Base-by-base conservation (phyloP, 2,888 invertebrate genomes). In the Mythimna albipuncta region DNA sequence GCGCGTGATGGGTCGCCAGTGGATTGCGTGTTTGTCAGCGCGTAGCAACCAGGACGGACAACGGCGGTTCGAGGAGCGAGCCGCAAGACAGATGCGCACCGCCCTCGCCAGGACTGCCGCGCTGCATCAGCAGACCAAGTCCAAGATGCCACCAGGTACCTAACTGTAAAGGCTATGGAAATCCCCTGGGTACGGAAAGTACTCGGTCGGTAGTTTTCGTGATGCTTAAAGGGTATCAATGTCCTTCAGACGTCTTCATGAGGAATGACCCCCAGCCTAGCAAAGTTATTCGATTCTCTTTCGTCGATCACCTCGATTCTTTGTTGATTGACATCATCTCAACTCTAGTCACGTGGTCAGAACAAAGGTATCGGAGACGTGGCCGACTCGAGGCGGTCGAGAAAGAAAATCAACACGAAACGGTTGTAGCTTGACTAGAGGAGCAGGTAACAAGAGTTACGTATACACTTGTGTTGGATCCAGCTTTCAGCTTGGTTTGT, bases 41-140 rank as follows among this genome's bases (percentile, higher is more conserved):
- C 97, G 98, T 83, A 98, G 98, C 89, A 99, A 99, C 94, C 98
- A 99, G 92, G 98, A 99, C 92, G 98, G 98, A 87, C 99, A 98
- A 92, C 95, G 99, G 7, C 97, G 98, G 75, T 98, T 97, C 89
- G 98, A 99, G 92, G 98, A 98, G 94, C 97, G 97, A 81, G 97
- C 98, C 0, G 97, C 98, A 83, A 95, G 97, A 66, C 97, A 97
- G 91, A 98, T 98, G 97, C 95, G 97, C 19, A 91, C 96, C 7
- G 93, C 97, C 26, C 94, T 98, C 75, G 97, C 97, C 0, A 95
- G 97, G 70, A 94, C 94, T 3, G 90, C 89, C 64, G 89, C 89
- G 9, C 19, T 83, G 47, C 84, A 90, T 66, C 87, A 86, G 11
- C 85, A 87, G 6, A 92, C 79, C 78, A 88, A 88, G 75, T 69